Evolutionary conservation across 2,888 invertebrate species (phyloP), one percentile per base, ranked within the genome.

Genomic region (Ectemnius continuus): DNA sequence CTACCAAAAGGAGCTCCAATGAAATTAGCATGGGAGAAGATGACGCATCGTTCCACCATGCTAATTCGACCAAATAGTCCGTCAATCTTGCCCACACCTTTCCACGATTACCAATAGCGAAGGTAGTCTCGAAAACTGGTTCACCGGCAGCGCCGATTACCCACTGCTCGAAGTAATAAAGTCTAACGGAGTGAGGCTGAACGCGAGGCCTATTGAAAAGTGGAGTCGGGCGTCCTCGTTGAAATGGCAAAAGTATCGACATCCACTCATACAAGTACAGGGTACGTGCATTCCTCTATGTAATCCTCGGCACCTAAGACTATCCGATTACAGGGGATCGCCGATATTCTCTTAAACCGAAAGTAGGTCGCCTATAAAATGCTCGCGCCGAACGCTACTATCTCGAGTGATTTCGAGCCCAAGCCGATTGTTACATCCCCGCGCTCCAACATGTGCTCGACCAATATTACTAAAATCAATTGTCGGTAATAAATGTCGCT

Each of bases 401-500:
- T 45, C 20, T n/a, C 45, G 61, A 20, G 8, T 28, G 36, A 58
- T 70, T 36, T 36, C 65, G 69, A 23, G 3, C 47, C 48, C 61
- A 63, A 70, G 52, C 23, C 61, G 70, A 77, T 77, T 73, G 79
- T 79, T 76, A 73, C 74, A 66, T 66, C 26, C 52, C 62, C 13
- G 57, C 28, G 28, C 2, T 36, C 28, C 2, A 4, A 36, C 8
- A 4, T 36, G 28, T 8, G 36, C 36, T 1, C 8, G 11, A 4
- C 3, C 36, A 36, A 36, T 11, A 16, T 61, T 48, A 48, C 64
- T 28, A 72, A 74, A 75, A 82, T 81, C 73, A 75, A 82, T 81
- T 67, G 64, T 28, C 48, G 61, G 45, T 67, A 73, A 82, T 77
- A 80, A 82, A 79, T 74, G 72, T 77, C 60, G 58, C 59, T 82